phyloP scores from a whole-genome alignment of 2,888 invertebrate genomes.

The Poecilobothrus nobilitatus region DNA sequence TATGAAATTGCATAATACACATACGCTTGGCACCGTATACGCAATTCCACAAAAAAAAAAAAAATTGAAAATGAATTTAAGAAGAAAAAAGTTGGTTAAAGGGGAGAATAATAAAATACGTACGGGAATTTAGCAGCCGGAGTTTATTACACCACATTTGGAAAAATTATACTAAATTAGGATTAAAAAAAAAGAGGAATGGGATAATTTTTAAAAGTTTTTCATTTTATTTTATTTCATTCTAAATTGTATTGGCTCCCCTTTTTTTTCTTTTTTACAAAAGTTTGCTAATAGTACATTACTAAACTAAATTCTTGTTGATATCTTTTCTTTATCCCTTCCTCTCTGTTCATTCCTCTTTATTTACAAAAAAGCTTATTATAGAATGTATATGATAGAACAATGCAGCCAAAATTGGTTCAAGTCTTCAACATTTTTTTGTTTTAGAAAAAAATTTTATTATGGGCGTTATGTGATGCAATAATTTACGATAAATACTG shows the following conservation, averaged over 20 bases:
- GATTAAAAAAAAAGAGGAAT: not conserved
- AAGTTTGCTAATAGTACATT: too few species aligned
- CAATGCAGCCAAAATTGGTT: not conserved
- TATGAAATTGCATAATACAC: too few species aligned
- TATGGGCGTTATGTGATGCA: not conserved
- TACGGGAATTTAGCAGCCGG: not conserved
- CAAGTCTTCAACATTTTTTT: too few species aligned
- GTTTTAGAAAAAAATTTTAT: not conserved
- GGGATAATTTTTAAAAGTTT: not conserved
- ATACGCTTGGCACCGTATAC: not conserved
- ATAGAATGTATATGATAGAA: not conserved
- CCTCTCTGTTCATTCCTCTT: not conserved
- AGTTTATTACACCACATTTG: not conserved
- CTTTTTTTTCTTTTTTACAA: too few species aligned
- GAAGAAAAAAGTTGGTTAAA: not conserved
- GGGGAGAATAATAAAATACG: not conserved
- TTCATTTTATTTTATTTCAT: not conserved
- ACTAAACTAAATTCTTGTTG: too few species aligned
- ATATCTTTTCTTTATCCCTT: too few species aligned
- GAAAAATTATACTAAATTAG: not conserved
- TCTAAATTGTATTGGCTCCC: not conserved
- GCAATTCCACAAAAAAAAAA: not conserved
- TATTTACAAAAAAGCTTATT: constrained; percentile 1
- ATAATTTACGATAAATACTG: not conserved
- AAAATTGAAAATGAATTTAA: too few species aligned